Evolutionary conservation across 2,888 invertebrate genomes (phyloP), one percentile per base, ranked within the genome.

Genomic region (Harpalus rufipes): DNA sequence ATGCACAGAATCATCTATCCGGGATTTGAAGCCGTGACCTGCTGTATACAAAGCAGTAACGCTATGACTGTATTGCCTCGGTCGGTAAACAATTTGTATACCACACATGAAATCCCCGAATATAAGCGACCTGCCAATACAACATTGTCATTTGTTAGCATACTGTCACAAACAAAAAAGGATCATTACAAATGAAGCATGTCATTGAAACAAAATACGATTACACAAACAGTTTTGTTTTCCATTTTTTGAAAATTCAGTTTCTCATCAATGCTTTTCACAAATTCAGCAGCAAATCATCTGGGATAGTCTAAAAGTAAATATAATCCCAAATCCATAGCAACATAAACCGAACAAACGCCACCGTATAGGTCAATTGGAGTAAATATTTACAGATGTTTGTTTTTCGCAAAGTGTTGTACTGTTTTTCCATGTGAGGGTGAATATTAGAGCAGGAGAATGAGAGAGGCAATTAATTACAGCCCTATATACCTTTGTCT

Each of bases 221-320:
- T 51, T 5, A 8, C 44, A 51, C 58, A 16, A 63, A 63, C 63
- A 21, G n/a, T n/a, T 68, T 68, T 63, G 12, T 68, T 68, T 39
- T n/a, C 68, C 25, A 39, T 32, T 14, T 32, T 39, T 68, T 39
- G 3, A 6, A 68, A 68, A 39, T 68, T 68, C 39, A 68, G 68
- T 32, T 68, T 68, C 63, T 68, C 39, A 68, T 68, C 68, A 68
- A 32, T 39, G 68, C 63, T 63, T 63, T 68, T 68, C 32, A 68
- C 68, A 32, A 12, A 68, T 68, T 68, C 68, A 68, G 68, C 68
- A 68, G 14, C 68, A 39, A 68, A 68, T 68, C 68, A 68, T 68
- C 68, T 68, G 25, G n/a, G n/a, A 39, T 68, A 39, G 32, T 39
- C 21, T 12, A 25, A 68, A 68, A 6, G 25, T 68, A 68, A 68